These are phyloP conservation scores for Trachythela sp. DNA, from an alignment of 64 coral and sea anemone genomes.

Conservation along the genomic window DNA sequence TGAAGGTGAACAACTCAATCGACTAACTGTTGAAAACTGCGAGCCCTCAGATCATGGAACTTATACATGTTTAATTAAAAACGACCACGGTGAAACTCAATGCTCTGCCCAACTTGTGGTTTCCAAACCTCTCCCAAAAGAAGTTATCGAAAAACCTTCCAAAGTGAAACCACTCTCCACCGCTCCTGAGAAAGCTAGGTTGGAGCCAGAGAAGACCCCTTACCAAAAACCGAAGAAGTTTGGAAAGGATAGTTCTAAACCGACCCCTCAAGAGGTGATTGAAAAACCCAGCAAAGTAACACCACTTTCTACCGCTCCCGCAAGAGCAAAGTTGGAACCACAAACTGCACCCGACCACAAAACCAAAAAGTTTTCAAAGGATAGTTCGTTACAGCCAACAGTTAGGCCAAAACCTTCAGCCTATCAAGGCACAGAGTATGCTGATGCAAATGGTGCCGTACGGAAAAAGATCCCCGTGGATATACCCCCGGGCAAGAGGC, in stretches of 20 bases:
- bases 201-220: background rate
- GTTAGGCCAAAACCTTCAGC: background rate
- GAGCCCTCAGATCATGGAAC: background rate
- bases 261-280: background rate
- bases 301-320: background rate
- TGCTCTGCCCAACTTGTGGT: background rate
- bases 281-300: background rate
- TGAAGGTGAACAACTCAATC: background rate
- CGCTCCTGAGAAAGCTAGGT: background rate
- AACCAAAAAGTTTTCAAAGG: background rate
- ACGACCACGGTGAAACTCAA: background rate
- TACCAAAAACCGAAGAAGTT: background rate
- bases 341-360: background rate
- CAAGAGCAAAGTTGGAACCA: background rate
- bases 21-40: background rate
- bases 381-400: background rate
- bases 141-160: background rate
- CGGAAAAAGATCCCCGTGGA: background rate
- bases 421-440: background rate
- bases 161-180: background rate
- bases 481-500: background rate
- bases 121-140: background rate
- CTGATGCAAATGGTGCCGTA: background rate
- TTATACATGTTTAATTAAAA: background rate
- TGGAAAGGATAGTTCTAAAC: background rate